Conservation (phyloP, 1,140 invertebrate species). For the Drosophila ohnishii region DNA sequence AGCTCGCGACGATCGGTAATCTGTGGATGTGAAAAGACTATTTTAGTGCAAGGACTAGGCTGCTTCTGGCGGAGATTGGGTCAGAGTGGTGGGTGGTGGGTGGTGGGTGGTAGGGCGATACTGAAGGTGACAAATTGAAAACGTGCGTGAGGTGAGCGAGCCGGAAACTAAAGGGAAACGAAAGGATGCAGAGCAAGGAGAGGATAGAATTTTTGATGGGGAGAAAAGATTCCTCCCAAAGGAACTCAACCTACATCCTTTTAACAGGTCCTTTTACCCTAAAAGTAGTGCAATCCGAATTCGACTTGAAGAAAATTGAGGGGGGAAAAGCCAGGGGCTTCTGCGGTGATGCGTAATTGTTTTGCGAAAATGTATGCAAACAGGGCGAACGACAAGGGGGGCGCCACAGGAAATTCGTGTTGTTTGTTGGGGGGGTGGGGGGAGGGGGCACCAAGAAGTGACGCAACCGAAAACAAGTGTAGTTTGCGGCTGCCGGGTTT, state of each 20-base stretch:
- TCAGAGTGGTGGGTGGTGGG: neutral
- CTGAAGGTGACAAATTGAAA: conserved; percentile 47
- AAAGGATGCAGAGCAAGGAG: neutral
- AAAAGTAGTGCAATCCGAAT: neutral
- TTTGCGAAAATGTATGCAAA: conserved; percentile 54
- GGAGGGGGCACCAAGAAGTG: neutral
- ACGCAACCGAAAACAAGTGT: conserved; percentile 49
- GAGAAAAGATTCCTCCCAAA: neutral
- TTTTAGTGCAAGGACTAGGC: neutral
- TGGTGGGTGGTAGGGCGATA: conserved; percentile 3
- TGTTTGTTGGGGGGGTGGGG: neutral
- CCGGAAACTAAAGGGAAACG: neutral
- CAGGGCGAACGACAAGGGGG: neutral
- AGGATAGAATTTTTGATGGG: neutral
- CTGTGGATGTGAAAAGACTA: conserved; percentile 18
- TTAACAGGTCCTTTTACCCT: neutral
- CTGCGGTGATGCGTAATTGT: conserved; percentile 53
- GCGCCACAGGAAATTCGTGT: neutral
- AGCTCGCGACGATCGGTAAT: conserved; percentile 85
- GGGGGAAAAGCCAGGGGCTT: conserved; percentile 2
- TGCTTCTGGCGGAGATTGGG: neutral
- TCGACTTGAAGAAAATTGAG: neutral
- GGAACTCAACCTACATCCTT: neutral
- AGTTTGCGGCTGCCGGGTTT: conserved; percentile 47
- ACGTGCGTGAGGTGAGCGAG: conserved; percentile 31